Percentiles rank a stretch among this genome's conserved stretches.
These are phyloP conservation scores for Mimumesa dahlbomi DNA, from an alignment of 2,888 invertebrate species.

Conservation along the genomic window DNA sequence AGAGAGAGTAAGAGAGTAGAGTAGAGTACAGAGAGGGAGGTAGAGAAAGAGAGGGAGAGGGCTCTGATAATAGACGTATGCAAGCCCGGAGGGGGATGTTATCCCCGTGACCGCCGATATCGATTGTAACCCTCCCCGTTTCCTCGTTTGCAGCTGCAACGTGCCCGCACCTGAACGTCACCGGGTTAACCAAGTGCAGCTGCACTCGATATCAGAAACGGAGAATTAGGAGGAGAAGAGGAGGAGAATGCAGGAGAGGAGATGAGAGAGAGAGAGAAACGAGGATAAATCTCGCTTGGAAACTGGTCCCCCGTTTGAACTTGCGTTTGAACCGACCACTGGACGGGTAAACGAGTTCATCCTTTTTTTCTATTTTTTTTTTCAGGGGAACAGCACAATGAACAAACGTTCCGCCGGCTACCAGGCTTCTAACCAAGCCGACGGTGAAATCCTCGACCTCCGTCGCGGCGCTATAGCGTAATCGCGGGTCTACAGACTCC, in stretches of 20 bases:
- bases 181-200: conserved; percentile 47
- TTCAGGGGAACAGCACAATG: conserved; percentile 55
- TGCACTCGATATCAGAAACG: conserved; percentile 37
- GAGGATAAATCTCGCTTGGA: neutral
- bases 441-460: too few species aligned
- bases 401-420: conserved; percentile 48
- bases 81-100: conserved; percentile 34
- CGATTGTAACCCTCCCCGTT: conserved; percentile 45
- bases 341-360: conserved; percentile 45
- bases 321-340: conserved; percentile 41
- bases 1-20: too few species aligned
- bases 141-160: conserved; percentile 39
- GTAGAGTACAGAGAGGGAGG: too few species aligned
- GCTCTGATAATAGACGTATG: conserved; percentile 36
- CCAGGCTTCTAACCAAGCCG: too few species aligned
- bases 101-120: conserved; percentile 48
- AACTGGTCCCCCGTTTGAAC: conserved; percentile 41
- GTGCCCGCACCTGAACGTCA: conserved; percentile 44
- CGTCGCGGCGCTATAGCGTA: conserved; percentile 17
- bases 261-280: neutral
- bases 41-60: conserved; percentile 4
- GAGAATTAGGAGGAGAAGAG: conserved; percentile 3
- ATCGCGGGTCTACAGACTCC: too few species aligned
- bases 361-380: too few species aligned
- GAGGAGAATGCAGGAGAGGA: too few species aligned